Evolutionary conservation across 2,888 invertebrate species (phyloP), one percentile per base, ranked within the genome.

Genomic region (Mechanitis mazaeus): DNA sequence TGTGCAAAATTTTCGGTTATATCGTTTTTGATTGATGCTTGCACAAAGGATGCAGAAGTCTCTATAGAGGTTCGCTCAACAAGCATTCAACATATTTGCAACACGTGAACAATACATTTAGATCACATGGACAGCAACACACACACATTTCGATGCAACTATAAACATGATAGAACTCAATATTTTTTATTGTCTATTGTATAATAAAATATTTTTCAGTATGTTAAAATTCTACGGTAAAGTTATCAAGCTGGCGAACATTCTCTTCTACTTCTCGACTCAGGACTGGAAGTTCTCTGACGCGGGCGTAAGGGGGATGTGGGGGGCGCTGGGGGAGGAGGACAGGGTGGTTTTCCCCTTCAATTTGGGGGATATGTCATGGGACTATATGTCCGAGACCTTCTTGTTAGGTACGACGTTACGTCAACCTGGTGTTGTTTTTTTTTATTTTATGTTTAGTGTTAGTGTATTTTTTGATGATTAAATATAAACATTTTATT

Each of bases 201-300:
- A 35, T 55, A 55, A 42, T 12, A 33, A 46, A 42, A 20, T 59
- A 54, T 11, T 50, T 77, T 74, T 0, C 86, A 96, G 96, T 73
- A 92, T 95, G 88, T 85, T 96, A 28, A 93, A 93, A 70, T 90
- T 94, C 0, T 96, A 96, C 83, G 90, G 91, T 63, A 94, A 94
- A 78, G 92, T 97, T 60, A 94, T 95, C 83, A 93, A 92, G 70
- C 92, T 96, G 59, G 92, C 94, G 71, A 91, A 92, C 58, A 94
- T 94, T 0, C 85, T 96, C 54, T 93, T 94, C 71, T 96, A 95
- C 81, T 97, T 97, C 85, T 93, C 95, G 3, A 93, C 91, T 11
- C 92, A 93, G 66, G 93, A 95, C 66, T 97, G 97, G 96, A 84
- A 85, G 33, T 95, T 95, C 75, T 81, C 88, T 1, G 93, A 93